Conservation (phyloP, 1,140 invertebrate species). For the Melanaphis sacchari region DNA sequence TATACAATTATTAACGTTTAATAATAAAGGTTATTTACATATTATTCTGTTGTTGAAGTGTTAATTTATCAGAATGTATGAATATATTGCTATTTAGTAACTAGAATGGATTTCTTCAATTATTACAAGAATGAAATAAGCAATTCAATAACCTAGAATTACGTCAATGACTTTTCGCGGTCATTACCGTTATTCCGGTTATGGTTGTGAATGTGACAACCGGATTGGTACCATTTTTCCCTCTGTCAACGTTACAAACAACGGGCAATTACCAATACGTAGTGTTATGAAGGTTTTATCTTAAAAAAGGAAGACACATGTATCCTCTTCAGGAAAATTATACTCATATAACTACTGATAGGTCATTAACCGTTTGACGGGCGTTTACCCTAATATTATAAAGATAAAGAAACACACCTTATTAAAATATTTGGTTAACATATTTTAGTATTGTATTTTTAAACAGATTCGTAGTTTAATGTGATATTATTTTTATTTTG, state of each 20-base stretch:
- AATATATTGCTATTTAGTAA: not conserved
- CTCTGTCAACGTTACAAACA: conserved; percentile 40
- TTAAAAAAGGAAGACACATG: not conserved
- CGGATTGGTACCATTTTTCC: conserved; percentile 47
- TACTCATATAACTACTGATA: conserved; percentile 35
- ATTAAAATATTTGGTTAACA: not conserved
- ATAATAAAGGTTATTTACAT: not conserved
- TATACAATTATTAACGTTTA: not conserved
- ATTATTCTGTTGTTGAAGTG: not conserved
- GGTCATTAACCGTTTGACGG: conserved; percentile 44
- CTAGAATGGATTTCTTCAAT: not conserved
- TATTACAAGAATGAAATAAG: not conserved
- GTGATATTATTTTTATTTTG: not conserved
- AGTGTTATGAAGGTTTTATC: conserved; percentile 44
- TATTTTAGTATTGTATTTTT: not conserved
- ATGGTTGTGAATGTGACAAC: conserved; percentile 36
- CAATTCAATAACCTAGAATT: conserved; percentile 32
- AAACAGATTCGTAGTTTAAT: not conserved
- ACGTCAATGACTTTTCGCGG: conserved; percentile 54
- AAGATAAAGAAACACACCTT: conserved; percentile 10
- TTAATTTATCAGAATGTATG: not conserved
- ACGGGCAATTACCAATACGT: conserved; percentile 38
- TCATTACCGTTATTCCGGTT: conserved; percentile 57
- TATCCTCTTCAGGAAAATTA: conserved; percentile 27
- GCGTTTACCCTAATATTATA: not conserved